Evolutionary conservation across 2,888 invertebrate genomes (phyloP).

Genomic region (Sphaeridia pumilis): DNA sequence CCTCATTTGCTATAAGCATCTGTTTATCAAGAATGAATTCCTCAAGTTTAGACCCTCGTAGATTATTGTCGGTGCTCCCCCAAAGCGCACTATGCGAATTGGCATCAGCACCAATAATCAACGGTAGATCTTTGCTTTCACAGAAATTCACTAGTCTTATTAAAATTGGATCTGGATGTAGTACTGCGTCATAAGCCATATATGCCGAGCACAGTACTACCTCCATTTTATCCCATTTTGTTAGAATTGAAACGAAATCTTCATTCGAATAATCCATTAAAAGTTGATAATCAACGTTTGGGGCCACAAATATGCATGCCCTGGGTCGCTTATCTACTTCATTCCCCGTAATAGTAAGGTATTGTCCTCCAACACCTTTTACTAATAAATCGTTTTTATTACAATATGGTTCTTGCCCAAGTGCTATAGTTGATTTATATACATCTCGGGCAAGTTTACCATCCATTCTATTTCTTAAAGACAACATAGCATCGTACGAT

Average conservation of each 20-base stretch:
- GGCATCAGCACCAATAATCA: slow-evolving; percentile 1
- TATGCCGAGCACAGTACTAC: background rate
- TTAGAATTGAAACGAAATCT: background rate
- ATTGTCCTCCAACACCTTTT: too few species aligned
- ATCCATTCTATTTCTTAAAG: too few species aligned
- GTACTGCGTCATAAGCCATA: background rate
- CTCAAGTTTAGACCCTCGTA: background rate
- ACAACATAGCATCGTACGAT: too few species aligned
- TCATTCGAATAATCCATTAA: background rate
- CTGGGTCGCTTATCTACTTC: background rate
- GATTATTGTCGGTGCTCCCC: background rate
- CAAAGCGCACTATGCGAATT: background rate
- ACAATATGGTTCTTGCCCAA: too few species aligned
- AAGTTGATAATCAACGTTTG: background rate
- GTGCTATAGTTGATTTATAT: too few species aligned
- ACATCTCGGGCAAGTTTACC: too few species aligned
- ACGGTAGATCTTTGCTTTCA: background rate
- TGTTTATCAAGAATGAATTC: background rate
- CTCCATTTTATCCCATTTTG: background rate
- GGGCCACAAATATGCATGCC: background rate
- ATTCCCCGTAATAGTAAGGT: background rate
- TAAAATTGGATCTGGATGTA: background rate
- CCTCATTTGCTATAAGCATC: background rate
- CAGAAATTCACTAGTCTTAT: background rate
- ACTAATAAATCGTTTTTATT: too few species aligned